Evolutionary conservation across 2,113 vertebrate genomes (phyloP), one percentile per base, ranked within the genome.

Genomic region (Atractosteus spatula): DNA sequence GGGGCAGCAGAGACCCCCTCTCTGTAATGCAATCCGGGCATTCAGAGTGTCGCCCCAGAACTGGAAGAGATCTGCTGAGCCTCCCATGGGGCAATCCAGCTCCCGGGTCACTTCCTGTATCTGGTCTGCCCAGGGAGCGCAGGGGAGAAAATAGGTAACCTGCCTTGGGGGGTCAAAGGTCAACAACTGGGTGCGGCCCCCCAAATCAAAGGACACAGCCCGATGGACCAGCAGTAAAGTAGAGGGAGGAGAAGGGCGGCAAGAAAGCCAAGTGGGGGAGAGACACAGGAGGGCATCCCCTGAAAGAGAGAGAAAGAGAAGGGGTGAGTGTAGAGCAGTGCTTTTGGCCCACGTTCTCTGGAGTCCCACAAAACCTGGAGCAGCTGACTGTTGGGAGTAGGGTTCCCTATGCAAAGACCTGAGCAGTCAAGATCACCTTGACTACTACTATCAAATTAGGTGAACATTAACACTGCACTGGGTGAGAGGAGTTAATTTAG

Each of bases 231-330:
- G 76, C 68, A 94, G 81, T 43, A 81, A 29, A 71, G 0, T 85
- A 83, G 75, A 88, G 8, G 0, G 67, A 0, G 89, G 78, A 0
- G 82, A 82, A 3, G 88, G 88, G 69, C 80, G 82, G 4, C 85
- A 85, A 43, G 70, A 84, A 75, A 89, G 84, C 92, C 93, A 94
- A 42, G 86, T 14, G 0, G 92, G 86, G 2, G 91, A 91, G 62
- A 93, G 80, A 71, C 92, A 94, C 54, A 94, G 84, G 66, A 94
- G 85, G 83, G 92, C 87, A 80, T 92, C 90, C 78, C 90, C 93
- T 94, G 72, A 0, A 42, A 63, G 11, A 71, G 14, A n/a, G 44
- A 62, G 41, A 51, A 66, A 62, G 62, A 72, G 17, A 41, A 11
- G 16, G n/a, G n/a, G 44, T 45, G 11, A 41, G 16, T 10, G 17